These are phyloP conservation scores for Macrosteles quadrilineatus DNA, from an alignment of 1,140 invertebrate species.

Conservation along the genomic window DNA sequence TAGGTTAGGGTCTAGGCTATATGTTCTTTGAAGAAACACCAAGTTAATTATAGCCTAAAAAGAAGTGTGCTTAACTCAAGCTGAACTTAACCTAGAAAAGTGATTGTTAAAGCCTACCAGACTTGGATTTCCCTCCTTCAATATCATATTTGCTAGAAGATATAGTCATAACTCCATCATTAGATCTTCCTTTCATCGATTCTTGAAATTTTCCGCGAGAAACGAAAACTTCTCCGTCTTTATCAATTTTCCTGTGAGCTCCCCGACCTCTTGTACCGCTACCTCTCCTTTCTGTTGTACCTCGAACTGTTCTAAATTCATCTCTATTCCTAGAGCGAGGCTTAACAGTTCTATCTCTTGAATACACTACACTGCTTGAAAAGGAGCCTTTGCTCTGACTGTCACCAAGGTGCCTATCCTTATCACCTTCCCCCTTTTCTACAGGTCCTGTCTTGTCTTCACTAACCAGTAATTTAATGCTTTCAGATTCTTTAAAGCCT, in stretches of 20 bases:
- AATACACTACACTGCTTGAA: neutral
- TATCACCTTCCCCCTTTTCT: constrained; percentile 30
- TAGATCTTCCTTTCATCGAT: constrained; percentile 31
- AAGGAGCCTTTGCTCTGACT: neutral
- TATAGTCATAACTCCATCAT: constrained; percentile 5
- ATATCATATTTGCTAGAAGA: constrained; percentile 27
- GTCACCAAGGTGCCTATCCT: constrained; percentile 24
- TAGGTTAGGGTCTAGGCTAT: too few species aligned
- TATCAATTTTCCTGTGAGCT: constrained; percentile 26
- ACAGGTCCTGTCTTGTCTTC: constrained; percentile 27
- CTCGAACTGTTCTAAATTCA: constrained; percentile 33
- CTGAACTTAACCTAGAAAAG: too few species aligned
- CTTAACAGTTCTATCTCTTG: constrained; percentile 27
- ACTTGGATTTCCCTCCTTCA: constrained; percentile 26
- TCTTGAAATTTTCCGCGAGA: constrained; percentile 34
- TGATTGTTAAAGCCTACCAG: too few species aligned
- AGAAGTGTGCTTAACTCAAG: too few species aligned
- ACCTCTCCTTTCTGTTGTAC: constrained; percentile 21
- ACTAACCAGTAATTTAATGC: constrained; percentile 23
- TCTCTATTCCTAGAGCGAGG: constrained; percentile 30
- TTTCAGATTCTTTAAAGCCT: constrained; percentile 32
- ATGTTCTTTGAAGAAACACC: too few species aligned
- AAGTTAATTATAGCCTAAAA: too few species aligned
- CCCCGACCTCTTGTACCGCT: constrained; percentile 26
- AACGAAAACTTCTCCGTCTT: constrained; percentile 25